phyloP scores from a whole-genome alignment of 1,140 invertebrate species.

The Drosophila subobscura region DNA sequence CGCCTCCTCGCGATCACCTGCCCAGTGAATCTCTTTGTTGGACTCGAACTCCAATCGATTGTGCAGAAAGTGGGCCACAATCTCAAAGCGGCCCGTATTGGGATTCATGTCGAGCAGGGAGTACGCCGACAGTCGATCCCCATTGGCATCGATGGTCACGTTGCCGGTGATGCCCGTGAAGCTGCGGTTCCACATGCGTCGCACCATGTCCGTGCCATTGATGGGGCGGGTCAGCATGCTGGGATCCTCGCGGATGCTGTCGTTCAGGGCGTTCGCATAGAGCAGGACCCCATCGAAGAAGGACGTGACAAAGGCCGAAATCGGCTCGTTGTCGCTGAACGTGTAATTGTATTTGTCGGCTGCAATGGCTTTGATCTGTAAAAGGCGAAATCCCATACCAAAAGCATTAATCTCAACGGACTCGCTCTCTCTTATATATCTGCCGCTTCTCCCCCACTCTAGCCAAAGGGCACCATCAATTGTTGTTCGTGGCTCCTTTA shows the following conservation, averaged over 20 bases:
- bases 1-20: constrained; percentile 89
- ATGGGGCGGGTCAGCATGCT: constrained; percentile 85
- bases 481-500: constrained; percentile 26
- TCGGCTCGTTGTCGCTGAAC: constrained; percentile 88
- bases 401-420: constrained; percentile 37
- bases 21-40: constrained; percentile 93
- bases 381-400: constrained; percentile 12
- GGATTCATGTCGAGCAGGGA: constrained; percentile 95
- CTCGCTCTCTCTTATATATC: constrained; percentile 2
- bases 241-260: constrained; percentile 89
- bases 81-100: constrained; percentile 91
- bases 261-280: constrained; percentile 95
- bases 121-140: constrained; percentile 95
- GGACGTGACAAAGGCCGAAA: constrained; percentile 94
- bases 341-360: constrained; percentile 92
- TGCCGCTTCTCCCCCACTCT: not conserved
- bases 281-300: constrained; percentile 98
- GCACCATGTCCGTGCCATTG: constrained; percentile 88
- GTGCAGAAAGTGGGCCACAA: constrained; percentile 80
- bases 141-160: constrained; percentile 95
- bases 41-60: constrained; percentile 87
- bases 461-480: constrained; percentile 26
- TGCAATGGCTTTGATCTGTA: constrained; percentile 91
- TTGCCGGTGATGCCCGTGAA: constrained; percentile 93
- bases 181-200: constrained; percentile 95